Percentiles rank a stretch among this genome's conserved stretches.
phyloP scores from a whole-genome alignment of 2,797 vertebrate species.

The Aulostomus chinensis region DNA sequence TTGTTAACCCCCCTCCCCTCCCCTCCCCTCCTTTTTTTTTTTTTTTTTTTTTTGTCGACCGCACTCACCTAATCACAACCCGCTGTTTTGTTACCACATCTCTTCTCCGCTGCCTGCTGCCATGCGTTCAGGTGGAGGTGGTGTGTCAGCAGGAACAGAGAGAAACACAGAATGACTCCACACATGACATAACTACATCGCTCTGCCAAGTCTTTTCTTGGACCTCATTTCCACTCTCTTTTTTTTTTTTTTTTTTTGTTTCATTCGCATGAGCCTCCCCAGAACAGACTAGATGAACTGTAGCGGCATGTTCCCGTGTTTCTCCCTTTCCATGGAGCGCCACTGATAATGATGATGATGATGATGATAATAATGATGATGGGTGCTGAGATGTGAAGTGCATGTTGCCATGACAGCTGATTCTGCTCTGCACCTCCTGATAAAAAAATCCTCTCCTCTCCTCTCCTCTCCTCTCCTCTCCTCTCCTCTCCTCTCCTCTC shows the following conservation, averaged over 20 bases:
- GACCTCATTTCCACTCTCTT: constrained; percentile 51
- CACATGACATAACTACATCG: constrained; percentile 58
- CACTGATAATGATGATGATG: constrained; percentile 39
- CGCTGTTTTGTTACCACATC: constrained; percentile 46
- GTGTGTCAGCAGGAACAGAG: constrained; percentile 51
- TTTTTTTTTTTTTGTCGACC: constrained; percentile 22
- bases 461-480: constrained; percentile 2
- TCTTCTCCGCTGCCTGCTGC: constrained; percentile 60
- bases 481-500: background rate
- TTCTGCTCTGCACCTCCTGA: too few relatives aligned
- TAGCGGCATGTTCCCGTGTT: constrained; percentile 60
- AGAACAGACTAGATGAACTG: constrained; percentile 34
- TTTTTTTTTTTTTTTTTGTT: constrained; percentile 37
- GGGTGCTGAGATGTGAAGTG: constrained; percentile 60
- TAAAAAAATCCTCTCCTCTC: constrained; percentile 9
- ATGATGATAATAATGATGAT: constrained; percentile 52
- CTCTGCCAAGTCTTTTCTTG: constrained; percentile 51
- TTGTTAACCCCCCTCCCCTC: constrained; percentile 34
- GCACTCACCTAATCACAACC: constrained; percentile 44
- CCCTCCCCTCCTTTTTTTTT: background rate
- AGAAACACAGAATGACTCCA: constrained; percentile 56
- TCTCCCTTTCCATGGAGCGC: constrained; percentile 35
- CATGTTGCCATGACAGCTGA: constrained; percentile 69
- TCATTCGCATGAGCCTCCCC: constrained; percentile 61
- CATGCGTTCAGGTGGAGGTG: constrained; percentile 70